phyloP scores from a whole-genome alignment of 1,140 invertebrate species.

The Lineus longissimus region DNA sequence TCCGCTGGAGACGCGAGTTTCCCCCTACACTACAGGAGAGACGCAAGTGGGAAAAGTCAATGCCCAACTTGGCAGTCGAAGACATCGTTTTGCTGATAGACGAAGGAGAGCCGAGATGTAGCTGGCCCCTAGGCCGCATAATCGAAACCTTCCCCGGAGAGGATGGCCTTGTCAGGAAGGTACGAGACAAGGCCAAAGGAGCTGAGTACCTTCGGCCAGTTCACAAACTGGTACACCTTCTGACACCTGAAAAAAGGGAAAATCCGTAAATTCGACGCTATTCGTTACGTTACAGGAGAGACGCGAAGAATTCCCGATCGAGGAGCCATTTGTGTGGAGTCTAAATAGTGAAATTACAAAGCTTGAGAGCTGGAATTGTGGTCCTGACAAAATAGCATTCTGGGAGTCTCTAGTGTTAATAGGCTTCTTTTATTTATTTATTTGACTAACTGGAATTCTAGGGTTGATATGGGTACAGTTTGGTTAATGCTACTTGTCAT shows the following conservation, averaged over 20 bases:
- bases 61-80: neutral
- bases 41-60: constrained; percentile 10
- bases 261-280: too few species aligned
- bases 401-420: too few species aligned
- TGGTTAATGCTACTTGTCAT: too few species aligned
- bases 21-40: constrained; percentile 3
- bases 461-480: too few species aligned
- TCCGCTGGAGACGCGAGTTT: constrained; percentile 16
- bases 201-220: neutral
- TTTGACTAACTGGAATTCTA: too few species aligned
- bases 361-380: too few species aligned
- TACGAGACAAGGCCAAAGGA: constrained; percentile 5
- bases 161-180: constrained; percentile 10
- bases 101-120: constrained; percentile 8
- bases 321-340: too few species aligned
- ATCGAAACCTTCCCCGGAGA: neutral
- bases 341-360: too few species aligned
- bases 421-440: too few species aligned
- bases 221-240: neutral
- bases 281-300: too few species aligned
- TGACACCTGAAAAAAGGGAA: neutral
- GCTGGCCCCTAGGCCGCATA: constrained; percentile 12
- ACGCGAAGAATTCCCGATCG: too few species aligned
- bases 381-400: too few species aligned
- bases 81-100: constrained; percentile 14